Conservation (phyloP, 2,797 vertebrate genomes). For the Ctenochaetus hawaiiensis region DNA sequence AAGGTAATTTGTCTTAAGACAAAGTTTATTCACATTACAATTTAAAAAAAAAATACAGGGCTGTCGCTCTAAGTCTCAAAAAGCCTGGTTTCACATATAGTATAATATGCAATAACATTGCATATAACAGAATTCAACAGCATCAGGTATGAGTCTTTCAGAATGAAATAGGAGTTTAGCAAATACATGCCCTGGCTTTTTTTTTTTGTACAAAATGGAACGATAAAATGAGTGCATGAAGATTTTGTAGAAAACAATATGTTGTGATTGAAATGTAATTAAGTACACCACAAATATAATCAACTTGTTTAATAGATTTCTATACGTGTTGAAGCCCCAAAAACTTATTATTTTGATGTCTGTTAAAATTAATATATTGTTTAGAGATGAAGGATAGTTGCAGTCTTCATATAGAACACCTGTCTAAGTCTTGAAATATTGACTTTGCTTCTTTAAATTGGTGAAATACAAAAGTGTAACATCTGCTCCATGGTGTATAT, state of each 20-base stretch:
- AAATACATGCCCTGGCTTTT: background rate
- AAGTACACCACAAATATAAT: background rate
- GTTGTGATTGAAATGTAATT: background rate
- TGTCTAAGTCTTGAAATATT: background rate
- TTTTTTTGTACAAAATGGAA: too few species aligned
- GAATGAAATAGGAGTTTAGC: background rate
- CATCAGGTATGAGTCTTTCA: background rate
- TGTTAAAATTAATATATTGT: background rate
- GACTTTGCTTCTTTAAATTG: background rate
- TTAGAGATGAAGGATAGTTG: background rate
- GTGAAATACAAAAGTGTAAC: background rate
- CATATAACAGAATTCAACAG: background rate
- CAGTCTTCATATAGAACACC: background rate
- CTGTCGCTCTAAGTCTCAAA: too few species aligned
- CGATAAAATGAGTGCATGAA: background rate
- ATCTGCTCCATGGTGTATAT: background rate
- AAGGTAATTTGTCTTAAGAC: slow-evolving; percentile 59
- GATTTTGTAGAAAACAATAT: background rate
- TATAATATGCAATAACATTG: background rate
- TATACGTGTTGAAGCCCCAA: background rate
- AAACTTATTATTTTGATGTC: background rate
- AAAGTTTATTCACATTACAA: background rate
- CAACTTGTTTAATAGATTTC: background rate
- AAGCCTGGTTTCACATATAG: background rate
- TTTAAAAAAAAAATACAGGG: background rate